These are phyloP conservation scores for Sebastes ruberrimus DNA, from an alignment of 2,797 vertebrate genomes.

Conservation along the genomic window DNA sequence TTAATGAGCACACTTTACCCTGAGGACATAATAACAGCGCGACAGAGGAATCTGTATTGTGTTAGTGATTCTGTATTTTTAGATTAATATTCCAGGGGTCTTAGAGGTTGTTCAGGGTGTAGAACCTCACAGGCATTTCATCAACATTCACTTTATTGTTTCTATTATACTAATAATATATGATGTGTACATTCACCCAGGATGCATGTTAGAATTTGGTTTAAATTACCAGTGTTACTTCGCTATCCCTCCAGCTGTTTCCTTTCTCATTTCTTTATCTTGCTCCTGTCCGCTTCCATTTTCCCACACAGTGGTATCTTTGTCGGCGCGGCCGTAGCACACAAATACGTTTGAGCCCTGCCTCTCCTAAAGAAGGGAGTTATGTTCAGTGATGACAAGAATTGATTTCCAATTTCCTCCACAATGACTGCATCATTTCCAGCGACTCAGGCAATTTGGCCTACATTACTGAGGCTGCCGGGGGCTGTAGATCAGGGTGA, in stretches of 20 bases:
- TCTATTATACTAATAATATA: neutral
- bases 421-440: conserved; percentile 91
- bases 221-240: neutral
- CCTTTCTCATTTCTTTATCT: conserved; percentile 32
- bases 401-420: conserved; percentile 97
- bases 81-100: conserved; percentile 56
- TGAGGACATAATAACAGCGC: conserved; percentile 50
- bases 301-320: conserved; percentile 26
- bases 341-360: conserved; percentile 72
- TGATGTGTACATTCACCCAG: neutral
- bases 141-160: conserved; percentile 22
- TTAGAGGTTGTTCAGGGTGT: conserved; percentile 34
- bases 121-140: conserved; percentile 27
- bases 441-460: conserved; percentile 91
- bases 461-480: conserved; percentile 83
- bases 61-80: conserved; percentile 63
- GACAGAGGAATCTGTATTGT: conserved; percentile 29
- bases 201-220: neutral
- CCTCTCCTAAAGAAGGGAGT: conserved; percentile 82
- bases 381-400: conserved; percentile 91
- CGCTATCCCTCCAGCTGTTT: neutral
- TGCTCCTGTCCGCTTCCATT: conserved; percentile 32
- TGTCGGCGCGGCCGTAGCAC: conserved; percentile 41
- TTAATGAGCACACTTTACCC: conserved; percentile 53
- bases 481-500: conserved; percentile 89